These are phyloP conservation scores for Goniozus legneri DNA, from an alignment of 1,140 invertebrate genomes.

Conservation along the genomic window DNA sequence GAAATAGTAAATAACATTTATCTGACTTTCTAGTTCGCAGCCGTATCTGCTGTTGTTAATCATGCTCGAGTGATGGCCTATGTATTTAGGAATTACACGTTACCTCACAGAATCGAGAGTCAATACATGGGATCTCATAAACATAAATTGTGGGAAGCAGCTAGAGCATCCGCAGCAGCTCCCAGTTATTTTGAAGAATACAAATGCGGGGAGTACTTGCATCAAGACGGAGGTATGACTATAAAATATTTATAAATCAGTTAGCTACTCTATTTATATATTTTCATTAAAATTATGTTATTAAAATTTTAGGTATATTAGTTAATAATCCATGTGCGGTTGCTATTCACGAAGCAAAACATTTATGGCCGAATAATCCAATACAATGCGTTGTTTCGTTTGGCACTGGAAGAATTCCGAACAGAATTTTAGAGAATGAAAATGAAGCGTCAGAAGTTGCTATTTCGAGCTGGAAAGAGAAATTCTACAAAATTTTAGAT, in stretches of 20 bases:
- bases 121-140: conserved; percentile 76
- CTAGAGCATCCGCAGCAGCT: conserved; percentile 87
- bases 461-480: conserved; percentile 70
- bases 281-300: conserved; percentile 6
- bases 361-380: conserved; percentile 76
- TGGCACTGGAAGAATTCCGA: conserved; percentile 71
- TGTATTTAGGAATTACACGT: conserved; percentile 86
- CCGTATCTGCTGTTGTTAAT: conserved; percentile 81
- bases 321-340: conserved; percentile 90
- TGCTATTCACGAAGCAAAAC: conserved; percentile 82
- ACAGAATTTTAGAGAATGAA: conserved; percentile 39
- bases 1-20: too few relatives aligned
- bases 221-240: conserved; percentile 66
- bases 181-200: conserved; percentile 92
- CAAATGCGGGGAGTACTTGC: conserved; percentile 69
- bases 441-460: conserved; percentile 34
- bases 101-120: conserved; percentile 70
- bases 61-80: conserved; percentile 75
- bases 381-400: conserved; percentile 86
- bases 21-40: conserved; percentile 59
- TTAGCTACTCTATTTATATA: not conserved
- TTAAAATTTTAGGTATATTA: conserved; percentile 82
- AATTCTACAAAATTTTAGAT: conserved; percentile 81
- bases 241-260: conserved; percentile 3
- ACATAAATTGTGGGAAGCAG: conserved; percentile 81